Evolutionary conservation across 2,113 vertebrate genomes (phyloP), one percentile per base, ranked within the genome.

Genomic region (Mormyrus lacerda): DNA sequence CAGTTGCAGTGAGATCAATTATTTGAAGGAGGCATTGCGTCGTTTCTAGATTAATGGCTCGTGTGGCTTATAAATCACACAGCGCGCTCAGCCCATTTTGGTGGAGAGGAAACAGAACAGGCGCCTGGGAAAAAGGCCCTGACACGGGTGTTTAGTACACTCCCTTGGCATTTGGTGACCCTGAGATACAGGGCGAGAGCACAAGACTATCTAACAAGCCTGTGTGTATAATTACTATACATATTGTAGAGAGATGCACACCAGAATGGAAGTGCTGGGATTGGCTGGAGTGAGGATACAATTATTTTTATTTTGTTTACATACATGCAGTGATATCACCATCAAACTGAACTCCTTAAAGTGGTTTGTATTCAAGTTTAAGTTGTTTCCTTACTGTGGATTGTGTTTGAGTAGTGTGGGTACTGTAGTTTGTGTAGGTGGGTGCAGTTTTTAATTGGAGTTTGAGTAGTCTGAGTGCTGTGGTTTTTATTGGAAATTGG

Each of bases 1-100:
- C 95, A 95, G 94, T 95, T 92, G 95, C 94, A 92, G 90, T 55
- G 90, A 94, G 94, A 96, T 96, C 95, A 96, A 95, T 96, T 96
- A 96, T 95, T 96, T 93, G 94, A 90, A 92, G 79, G 93, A 94
- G 93, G 91, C 94, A 95, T 93, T 93, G 95, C 94, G 94, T 93
- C 93, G 94, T 93, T 92, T 91, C 94, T 92, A 94, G 94, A 96
- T 95, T 96, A 96, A 96, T 96, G 95, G 94, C 69, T 93, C 93
- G 87, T 93, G 91, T 91, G 91, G 91, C 90, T 92, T 94, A 96
- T 96, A 95, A 95, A 96, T 96, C 95, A 95, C 91, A 82, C 91
- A 87, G 87, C 91, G 91, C 93, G 92, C 92, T 94, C 90, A 79
- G 93, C 93, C 93, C 92, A 92, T 93, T 94, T 89, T 31, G 91